Evolutionary conservation across 2,888 invertebrate species (phyloP), one percentile per base, ranked within the genome.

Genomic region (Boloria euphrosyne): DNA sequence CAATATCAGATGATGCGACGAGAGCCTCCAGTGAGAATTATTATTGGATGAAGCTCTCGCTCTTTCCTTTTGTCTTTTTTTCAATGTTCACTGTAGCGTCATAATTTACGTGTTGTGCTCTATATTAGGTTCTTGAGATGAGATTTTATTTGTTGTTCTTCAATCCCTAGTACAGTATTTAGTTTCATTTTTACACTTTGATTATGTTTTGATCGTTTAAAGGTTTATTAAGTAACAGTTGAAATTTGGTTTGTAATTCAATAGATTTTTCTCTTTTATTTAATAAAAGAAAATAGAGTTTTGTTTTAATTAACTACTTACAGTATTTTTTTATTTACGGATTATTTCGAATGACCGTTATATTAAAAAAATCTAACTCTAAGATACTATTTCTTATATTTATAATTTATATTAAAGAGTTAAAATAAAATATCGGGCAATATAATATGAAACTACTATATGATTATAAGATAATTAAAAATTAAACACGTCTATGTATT

Each of bases 11-110:
- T 81, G 83, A 87, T 86, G 86, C 86, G 84, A 80, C 82, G 86
- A 60, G 63, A 82, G 87, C 86, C 85, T 85, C 88, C 82, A 90
- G 89, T 90, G 90, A 89, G 84, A 90, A 90, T 90, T 90, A 90
- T 90, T 89, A 90, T 91, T 89, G 89, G 84, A 90, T 90, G 87
- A 88, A 87, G 84, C 85, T 80, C 83, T 82, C 79, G 31, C 83
- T 86, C 62, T 51, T 53, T 62, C 44, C 49, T 51, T 44, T 57
- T 65, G 60, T 51, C 54, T 57, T 65, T 67, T 64, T 59, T 67
- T 54, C 57, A 54, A 54, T 59, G 62, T 65, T 57, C 66, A 38
- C 59, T 43, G 55, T 22, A 46, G 59, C 54, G 44, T 57, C 65
- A 59, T 55, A 65, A 65, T 68, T 65, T 66, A 66, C 58, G 49